Conservation (phyloP, 2,888 invertebrate species). For the Eumerus sabulonum region DNA sequence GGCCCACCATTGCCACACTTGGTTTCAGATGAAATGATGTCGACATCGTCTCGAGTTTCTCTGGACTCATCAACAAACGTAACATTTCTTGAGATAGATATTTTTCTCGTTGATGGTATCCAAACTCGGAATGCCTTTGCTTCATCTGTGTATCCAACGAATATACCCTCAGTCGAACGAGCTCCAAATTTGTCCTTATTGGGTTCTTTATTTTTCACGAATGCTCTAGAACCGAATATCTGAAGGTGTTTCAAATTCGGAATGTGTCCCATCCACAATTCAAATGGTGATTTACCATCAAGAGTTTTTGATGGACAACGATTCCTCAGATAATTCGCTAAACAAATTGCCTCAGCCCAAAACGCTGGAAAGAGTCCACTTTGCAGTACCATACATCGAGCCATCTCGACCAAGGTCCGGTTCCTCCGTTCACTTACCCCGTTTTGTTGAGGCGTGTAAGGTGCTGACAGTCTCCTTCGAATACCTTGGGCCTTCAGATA, state of each 20-base stretch:
- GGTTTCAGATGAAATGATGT: no score
- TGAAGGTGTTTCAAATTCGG: slow-evolving; percentile 27
- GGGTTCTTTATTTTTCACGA: no score
- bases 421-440: slow-evolving; percentile 7
- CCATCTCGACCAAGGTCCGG: slow-evolving; percentile 19
- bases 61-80: no score
- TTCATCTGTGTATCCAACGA: slow-evolving; percentile 16
- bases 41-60: no score
- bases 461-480: slow-evolving; percentile 17
- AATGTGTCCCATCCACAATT: slow-evolving; percentile 10
- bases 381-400: no score
- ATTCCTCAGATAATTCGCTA: slow-evolving; percentile 11
- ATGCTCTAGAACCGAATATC: no score
- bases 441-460: slow-evolving; percentile 27
- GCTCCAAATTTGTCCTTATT: slow-evolving; percentile 12
- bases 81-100: no score
- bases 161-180: slow-evolving; percentile 10
- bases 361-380: slow-evolving; percentile 42
- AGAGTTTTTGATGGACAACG: not conserved
- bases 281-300: not conserved
- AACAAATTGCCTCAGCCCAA: slow-evolving; percentile 51
- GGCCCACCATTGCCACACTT: no score
- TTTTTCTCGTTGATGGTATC: slow-evolving; percentile 17
- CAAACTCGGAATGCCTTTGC: slow-evolving; percentile 29
- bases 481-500: slow-evolving; percentile 19